A percentile compares a stretch with the other conserved stretches of the same genome.
phyloP scores from a whole-genome alignment of 2,888 invertebrate genomes.

The Argyra leucocephala region DNA sequence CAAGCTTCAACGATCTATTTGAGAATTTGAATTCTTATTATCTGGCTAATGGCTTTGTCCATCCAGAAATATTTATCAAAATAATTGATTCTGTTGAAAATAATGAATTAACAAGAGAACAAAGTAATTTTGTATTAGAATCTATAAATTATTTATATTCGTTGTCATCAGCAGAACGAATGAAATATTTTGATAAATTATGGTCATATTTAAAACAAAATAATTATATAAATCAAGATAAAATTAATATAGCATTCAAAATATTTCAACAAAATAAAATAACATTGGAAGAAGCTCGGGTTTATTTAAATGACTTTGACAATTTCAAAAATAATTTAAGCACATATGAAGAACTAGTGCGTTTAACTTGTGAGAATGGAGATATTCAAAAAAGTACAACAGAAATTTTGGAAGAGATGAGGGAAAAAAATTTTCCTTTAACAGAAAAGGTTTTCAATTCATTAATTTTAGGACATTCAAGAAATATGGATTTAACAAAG shows the following conservation, averaged over 20 bases:
- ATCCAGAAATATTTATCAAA: slow-evolving; percentile 27
- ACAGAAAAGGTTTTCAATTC: slow-evolving; percentile 53
- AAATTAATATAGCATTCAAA: slow-evolving; percentile 49
- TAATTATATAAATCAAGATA: slow-evolving; percentile 31
- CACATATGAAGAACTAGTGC: slow-evolving; percentile 51
- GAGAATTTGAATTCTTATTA: not conserved
- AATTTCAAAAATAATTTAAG: slow-evolving; percentile 44
- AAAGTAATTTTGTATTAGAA: slow-evolving; percentile 44
- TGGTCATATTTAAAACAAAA: slow-evolving; percentile 45
- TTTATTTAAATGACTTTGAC: slow-evolving; percentile 26
- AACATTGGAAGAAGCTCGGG: slow-evolving; percentile 32
- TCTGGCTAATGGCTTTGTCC: slow-evolving; percentile 25
- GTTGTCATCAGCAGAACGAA: slow-evolving; percentile 43
- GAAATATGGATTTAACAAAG: slow-evolving; percentile 39
- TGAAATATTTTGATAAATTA: slow-evolving; percentile 47
- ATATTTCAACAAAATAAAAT: slow-evolving; percentile 53
- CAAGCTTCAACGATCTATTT: not conserved
- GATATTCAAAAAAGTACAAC: slow-evolving; percentile 51
- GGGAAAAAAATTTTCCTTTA: slow-evolving; percentile 45
- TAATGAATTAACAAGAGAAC: slow-evolving; percentile 24
- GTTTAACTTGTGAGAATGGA: slow-evolving; percentile 49
- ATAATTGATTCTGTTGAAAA: slow-evolving; percentile 28
- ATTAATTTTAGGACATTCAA: slow-evolving; percentile 50
- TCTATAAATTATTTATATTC: slow-evolving; percentile 48
- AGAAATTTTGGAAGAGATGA: slow-evolving; percentile 52